Evolutionary conservation across 2,888 invertebrate genomes (phyloP).

Genomic region (Scaptomyza flava): DNA sequence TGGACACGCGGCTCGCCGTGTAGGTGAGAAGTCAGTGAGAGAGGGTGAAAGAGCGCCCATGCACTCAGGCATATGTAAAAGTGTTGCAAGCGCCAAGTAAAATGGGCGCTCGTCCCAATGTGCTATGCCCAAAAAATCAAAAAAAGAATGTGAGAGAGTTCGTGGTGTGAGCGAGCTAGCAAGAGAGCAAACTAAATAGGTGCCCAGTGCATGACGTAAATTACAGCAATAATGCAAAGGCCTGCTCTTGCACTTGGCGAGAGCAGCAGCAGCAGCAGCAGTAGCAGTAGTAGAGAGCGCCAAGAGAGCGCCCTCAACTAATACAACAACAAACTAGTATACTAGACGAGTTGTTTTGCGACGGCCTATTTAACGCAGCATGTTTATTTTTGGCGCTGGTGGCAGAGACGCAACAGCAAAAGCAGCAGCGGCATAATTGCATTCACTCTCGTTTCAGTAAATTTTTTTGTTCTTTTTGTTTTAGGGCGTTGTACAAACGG

Average conservation of each 20-base stretch:
- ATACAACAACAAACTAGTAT: conserved; percentile 25
- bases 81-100: conserved; percentile 43
- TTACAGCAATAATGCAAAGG: conserved; percentile 43
- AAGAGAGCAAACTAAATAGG: conserved; percentile 14
- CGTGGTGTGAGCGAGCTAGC: conserved; percentile 8
- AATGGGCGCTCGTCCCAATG: conserved; percentile 1
- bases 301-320: conserved; percentile 27
- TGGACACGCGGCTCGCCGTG: conserved; percentile 31
- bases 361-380: conserved; percentile 75
- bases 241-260: conserved; percentile 78
- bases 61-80: conserved; percentile 28
- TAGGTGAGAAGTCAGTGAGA: conserved; percentile 14
- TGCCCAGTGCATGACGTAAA: conserved; percentile 55
- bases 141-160: conserved; percentile 11
- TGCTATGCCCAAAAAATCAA: conserved; percentile 17
- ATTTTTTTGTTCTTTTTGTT: conserved; percentile 33
- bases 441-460: conserved; percentile 73
- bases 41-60: conserved; percentile 30
- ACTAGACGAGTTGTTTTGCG: conserved; percentile 26
- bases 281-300: conserved; percentile 12
- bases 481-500: conserved; percentile 75
- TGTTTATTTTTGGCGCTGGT: conserved; percentile 73
- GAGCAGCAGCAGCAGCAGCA: conserved; percentile 20
- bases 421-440: conserved; percentile 53
- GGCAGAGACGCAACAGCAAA: conserved; percentile 32